Evolutionary conservation across 2,888 invertebrate species (phyloP), one percentile per base, ranked within the genome.

Genomic region (Glaucopsyche alexis): DNA sequence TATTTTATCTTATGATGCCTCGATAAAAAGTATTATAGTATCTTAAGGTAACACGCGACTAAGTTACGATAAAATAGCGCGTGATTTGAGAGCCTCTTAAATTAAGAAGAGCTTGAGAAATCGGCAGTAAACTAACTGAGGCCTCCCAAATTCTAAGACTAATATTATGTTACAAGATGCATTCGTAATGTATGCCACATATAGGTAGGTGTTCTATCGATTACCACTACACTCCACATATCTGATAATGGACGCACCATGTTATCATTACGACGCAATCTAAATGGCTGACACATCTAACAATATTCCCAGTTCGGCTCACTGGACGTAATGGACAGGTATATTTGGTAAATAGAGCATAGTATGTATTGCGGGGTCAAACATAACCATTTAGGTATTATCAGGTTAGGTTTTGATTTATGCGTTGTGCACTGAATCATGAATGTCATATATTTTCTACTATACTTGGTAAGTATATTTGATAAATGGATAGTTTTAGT

Each of bases 301-400:
- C 60, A 60, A 60, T 60, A 60, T 60, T 60, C 60, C 29, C 60
- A 60, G 29, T 60, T 60, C 60, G 60, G 38, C 60, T 60, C 60
- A 29, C 29, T 60, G 60, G 60, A 38, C 13, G 29, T 38, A 60
- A 60, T 60, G 60, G 38, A 60, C 60, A 13, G 13, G 13, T 13
- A 14, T 29, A 11, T 52, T 3, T 16, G 60, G 60, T 29, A 60
- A 6, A 60, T 60, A 29, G 60, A 60, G 60, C 7, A 29, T 29
- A 4, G 29, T 29, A 29, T 29, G 4, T 29, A 2, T 29, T 29
- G 29, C 11, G 47, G 8, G 47, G 47, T 47, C 42, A 42, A 42
- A 40, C 6, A 6, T 42, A 42, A 4, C 42, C 42, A 29, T 29
- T 3, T 29, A 42, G 42, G 42, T 42, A 6, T 42, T 42, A 47